Base-by-base conservation (phyloP, 2,888 invertebrate genomes). In the Torymus tubicola region DNA sequence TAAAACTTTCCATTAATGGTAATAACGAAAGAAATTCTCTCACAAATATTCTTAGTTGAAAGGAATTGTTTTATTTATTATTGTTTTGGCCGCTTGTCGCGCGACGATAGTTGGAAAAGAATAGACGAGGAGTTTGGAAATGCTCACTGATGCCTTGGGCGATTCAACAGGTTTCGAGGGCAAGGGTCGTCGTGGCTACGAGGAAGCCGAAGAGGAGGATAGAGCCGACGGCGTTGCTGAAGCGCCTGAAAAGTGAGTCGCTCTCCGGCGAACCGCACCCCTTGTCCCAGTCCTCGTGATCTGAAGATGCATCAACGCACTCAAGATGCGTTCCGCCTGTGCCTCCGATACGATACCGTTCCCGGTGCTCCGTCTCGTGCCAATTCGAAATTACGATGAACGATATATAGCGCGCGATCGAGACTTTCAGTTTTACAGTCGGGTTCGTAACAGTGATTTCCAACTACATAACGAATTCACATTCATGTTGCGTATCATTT, bases 251-350 rank as follows among this genome's bases (percentile, higher is more conserved):
- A 67, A 75, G 24, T n/a, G 65, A 55, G 64, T 63, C 57, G 69
- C 63, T 70, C 65, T 78, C 82, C 73, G 50, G 68, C 74, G 21
- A 76, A 80, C 78, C 82, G 42, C 79, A 67, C 69, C 31, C 68
- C 70, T 24, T 72, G 67, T 77, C 65, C 70, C 74, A 42, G 65
- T 73, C 81, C 71, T 70, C 70, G 72, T 81, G 21, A 53, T 53
- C 60, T 63, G 78, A 81, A 79, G 72, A 78, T 74, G 18, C 12
- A 5, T 11, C 70, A 81, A 12, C 81, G n/a, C n/a, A 75, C 81
- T 67, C 75, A 78, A 81, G 78, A 78, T 69, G 52, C 5, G 31
- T 5, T 60, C 63, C 70, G 72, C 24, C 74, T 75, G 71, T 68
- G 64, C 69, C 68, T 78, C 71, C 58, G 18, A 67, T 16, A 52